Conservation (phyloP, 2,888 invertebrate species). For the Monopis laevigella region DNA sequence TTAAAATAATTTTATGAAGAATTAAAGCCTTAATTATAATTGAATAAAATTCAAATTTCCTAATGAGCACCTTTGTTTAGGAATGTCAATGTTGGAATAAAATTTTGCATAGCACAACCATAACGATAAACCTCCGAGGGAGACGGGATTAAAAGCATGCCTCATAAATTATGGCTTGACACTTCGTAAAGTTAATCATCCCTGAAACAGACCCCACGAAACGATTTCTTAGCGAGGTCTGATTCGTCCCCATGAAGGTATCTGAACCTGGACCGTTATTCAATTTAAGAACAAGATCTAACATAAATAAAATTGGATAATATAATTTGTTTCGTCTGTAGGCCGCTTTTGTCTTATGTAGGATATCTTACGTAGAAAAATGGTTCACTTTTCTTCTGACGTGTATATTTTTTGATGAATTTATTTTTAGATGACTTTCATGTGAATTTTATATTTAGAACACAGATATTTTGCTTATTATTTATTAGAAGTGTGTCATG, state of each 20-base stretch:
- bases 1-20: neutral
- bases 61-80: constrained; percentile 10
- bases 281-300: constrained; percentile 8
- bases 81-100: constrained; percentile 9
- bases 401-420: constrained; percentile 6
- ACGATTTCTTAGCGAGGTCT: constrained; percentile 11
- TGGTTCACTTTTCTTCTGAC: constrained; percentile 1
- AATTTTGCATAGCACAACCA: constrained; percentile 6
- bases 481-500: too few species aligned
- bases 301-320: constrained; percentile 11
- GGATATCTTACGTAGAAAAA: constrained; percentile 6
- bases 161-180: constrained; percentile 30
- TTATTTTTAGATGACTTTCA: constrained; percentile 1
- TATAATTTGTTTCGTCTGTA: constrained; percentile 11
- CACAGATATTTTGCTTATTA: too few species aligned
- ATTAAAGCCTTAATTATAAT: constrained; percentile 4
- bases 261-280: constrained; percentile 6
- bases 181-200: constrained; percentile 30
- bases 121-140: constrained; percentile 9
- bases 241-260: constrained; percentile 5
- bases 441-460: constrained; percentile 3
- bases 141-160: constrained; percentile 16
- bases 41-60: constrained; percentile 8
- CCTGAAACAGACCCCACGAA: constrained; percentile 17
- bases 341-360: constrained; percentile 11